Evolutionary conservation across 2,113 vertebrate species (phyloP).

Genomic region (Tachuris rubrigastra): DNA sequence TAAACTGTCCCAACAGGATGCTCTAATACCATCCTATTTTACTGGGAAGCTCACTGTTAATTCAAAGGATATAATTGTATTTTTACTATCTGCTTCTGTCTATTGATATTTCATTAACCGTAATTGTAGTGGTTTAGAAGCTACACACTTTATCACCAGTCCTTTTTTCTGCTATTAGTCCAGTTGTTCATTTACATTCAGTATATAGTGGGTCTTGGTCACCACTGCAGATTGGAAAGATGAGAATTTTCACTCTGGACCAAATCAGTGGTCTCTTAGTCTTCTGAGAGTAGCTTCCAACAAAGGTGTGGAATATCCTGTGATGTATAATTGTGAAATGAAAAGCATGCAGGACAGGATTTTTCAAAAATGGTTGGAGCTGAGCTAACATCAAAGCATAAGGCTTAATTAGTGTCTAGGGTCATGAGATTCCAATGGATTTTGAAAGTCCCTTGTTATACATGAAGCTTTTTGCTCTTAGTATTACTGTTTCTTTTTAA

Average conservation of each 20-base stretch:
- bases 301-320: not conserved
- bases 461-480: not conserved
- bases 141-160: not conserved
- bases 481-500: not conserved
- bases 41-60: not conserved
- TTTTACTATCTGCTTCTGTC: not conserved
- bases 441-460: not conserved
- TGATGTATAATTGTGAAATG: not conserved
- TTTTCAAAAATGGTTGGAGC: not conserved
- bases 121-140: not conserved
- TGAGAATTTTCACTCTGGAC: not conserved
- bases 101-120: not conserved
- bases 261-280: not conserved
- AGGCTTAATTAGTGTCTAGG: not conserved
- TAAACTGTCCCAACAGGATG: not conserved
- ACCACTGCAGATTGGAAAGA: not conserved
- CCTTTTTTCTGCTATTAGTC: not conserved
- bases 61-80: not conserved
- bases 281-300: not conserved
- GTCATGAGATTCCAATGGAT: not conserved
- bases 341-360: not conserved
- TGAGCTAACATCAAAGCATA: not conserved
- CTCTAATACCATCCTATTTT: not conserved
- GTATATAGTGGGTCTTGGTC: not conserved
- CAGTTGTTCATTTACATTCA: not conserved